Evolutionary conservation across 2,888 invertebrate species (phyloP).

Genomic region (Lasius platythorax): DNA sequence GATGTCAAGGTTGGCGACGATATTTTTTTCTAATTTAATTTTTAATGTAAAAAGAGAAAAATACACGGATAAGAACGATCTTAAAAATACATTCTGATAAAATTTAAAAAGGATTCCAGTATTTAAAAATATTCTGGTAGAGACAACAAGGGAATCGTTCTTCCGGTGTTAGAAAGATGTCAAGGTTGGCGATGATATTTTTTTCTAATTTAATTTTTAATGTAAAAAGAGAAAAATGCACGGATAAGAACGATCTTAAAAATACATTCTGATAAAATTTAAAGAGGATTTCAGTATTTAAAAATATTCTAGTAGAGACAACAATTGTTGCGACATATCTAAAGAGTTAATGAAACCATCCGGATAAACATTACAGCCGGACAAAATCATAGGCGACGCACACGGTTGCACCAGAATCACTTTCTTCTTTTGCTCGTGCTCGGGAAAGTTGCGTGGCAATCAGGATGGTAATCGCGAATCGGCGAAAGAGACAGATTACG

Average conservation of each 20-base stretch:
- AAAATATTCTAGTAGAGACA: not conserved
- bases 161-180: not conserved
- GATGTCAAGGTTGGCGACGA: no score
- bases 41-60: no score
- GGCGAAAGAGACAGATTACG: not conserved
- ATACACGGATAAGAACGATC: no score
- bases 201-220: not conserved
- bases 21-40: no score
- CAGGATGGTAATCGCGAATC: not conserved
- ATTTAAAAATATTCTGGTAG: no score
- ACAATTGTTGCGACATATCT: not conserved
- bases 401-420: not conserved
- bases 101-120: no score
- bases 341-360: not conserved
- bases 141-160: no score
- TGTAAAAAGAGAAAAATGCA: not conserved
- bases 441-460: conserved; percentile 26
- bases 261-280: not conserved
- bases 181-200: not conserved
- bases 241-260: not conserved
- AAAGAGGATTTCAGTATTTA: not conserved
- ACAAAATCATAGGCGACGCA: not conserved
- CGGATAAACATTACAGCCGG: not conserved
- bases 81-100: no score
- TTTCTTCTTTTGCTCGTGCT: not conserved